phyloP scores from a whole-genome alignment of 2,797 vertebrate species.

The Holocentrus rufus region DNA sequence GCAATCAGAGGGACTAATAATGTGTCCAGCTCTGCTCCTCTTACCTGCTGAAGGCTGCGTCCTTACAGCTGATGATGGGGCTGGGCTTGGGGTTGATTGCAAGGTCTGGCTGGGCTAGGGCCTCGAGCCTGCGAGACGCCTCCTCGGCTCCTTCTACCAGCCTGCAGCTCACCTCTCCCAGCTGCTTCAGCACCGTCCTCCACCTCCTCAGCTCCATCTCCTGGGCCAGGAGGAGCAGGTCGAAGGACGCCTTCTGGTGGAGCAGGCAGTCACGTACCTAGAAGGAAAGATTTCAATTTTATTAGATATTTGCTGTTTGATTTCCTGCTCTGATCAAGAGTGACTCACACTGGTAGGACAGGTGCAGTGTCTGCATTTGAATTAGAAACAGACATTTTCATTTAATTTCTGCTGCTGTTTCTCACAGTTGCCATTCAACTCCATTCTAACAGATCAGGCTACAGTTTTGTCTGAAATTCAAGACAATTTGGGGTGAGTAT shows the following conservation, averaged over 20 bases:
- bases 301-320: background rate
- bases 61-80: constrained; percentile 82
- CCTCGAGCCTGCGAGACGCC: constrained; percentile 73
- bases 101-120: constrained; percentile 79
- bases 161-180: constrained; percentile 78
- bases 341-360: too few relatives aligned
- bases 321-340: background rate
- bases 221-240: constrained; percentile 87
- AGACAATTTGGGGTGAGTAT: too few relatives aligned
- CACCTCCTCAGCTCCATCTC: constrained; percentile 86
- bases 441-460: too few relatives aligned
- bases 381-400: too few relatives aligned
- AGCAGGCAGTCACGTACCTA: constrained; percentile 86
- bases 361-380: too few relatives aligned
- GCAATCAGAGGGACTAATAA: background rate
- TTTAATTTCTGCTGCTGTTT: too few relatives aligned
- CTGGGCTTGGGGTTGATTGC: constrained; percentile 72
- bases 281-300: background rate
- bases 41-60: constrained; percentile 87
- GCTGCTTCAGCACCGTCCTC: constrained; percentile 71
- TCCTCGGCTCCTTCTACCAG: constrained; percentile 73
- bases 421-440: too few relatives aligned
- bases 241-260: constrained; percentile 90
- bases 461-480: too few relatives aligned
- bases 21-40: background rate